Base-by-base conservation (phyloP, 2,113 vertebrate species). In the Vidua macroura region DNA sequence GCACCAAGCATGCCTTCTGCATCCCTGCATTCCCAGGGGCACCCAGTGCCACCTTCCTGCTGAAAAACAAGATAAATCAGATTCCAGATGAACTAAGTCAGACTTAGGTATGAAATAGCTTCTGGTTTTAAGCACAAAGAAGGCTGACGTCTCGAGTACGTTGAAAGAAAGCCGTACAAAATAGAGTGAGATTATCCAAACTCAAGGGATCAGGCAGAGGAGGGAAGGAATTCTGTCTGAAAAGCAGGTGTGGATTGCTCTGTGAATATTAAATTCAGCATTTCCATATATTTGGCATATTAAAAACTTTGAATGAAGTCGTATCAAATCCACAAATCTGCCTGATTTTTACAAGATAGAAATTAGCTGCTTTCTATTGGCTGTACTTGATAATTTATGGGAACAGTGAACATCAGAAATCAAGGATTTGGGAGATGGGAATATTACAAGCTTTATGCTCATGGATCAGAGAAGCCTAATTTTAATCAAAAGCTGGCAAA, bases 381-480 rank as follows among this genome's bases (percentile, higher is more conserved):
- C 43, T 58, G 23, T 33, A 25, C 52, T 78, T 46, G 67, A 46
- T 64, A 68, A 86, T 91, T 93, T 94, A 86, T 70, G 58, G 69
- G 68, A 96, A 67, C 41, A 83, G 66, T 2, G 30, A 86, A 52
- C 41, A 92, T 70, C 55, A 92, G 72, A 92, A 91, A 82, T 88
- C 86, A 95, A 92, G 88, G 90, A 82, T 86, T 64, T 92, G 80
- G 48, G 56, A 92, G 86, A 88, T 51, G 78, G 94, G 69, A 92
- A 18, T 68, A 93, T 93, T 86, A 83, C 37, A 92, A 55, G 66
- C 55, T 82, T 94, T 72, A 49, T 37, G 13, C 66, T 92, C 55
- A 21, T 37, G 49, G 63, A 88, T 86, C 58, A 94, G 85, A 81
- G 55, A 84, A 94, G 46, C 25, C 44, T 72, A 89, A 88, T 86